These are phyloP conservation scores for Tribolium freemani DNA, from an alignment of 2,888 invertebrate genomes.

Conservation along the genomic window DNA sequence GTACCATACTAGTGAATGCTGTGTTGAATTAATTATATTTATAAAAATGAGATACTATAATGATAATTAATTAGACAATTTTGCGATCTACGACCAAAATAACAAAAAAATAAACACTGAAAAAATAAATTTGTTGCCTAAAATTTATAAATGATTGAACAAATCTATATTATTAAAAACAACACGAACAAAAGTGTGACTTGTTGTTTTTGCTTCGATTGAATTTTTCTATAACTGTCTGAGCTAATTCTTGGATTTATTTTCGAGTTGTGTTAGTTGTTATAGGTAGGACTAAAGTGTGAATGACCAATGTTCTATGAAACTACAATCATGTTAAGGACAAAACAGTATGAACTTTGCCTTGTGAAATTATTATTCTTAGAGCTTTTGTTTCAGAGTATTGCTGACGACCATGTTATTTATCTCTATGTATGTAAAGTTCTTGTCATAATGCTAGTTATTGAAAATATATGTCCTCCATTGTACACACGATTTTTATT, in stretches of 20 bases:
- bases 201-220: conserved; percentile 35
- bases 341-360: conserved; percentile 58
- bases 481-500: conserved; percentile 55
- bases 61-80: conserved; percentile 37
- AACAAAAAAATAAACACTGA: conserved; percentile 17
- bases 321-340: conserved; percentile 61
- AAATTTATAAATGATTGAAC: conserved; percentile 31
- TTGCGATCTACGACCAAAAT: conserved; percentile 43
- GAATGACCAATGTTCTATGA: conserved; percentile 58
- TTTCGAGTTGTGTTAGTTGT: conserved; percentile 41
- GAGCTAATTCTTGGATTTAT: conserved; percentile 35
- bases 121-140: conserved; percentile 39
- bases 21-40: conserved; percentile 49
- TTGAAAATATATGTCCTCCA: conserved; percentile 67
- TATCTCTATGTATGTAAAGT: conserved; percentile 64
- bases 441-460: conserved; percentile 64
- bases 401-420: conserved; percentile 62
- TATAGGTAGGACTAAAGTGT: conserved; percentile 43
- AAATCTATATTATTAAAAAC: conserved; percentile 30
- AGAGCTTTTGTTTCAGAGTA: conserved; percentile 60
- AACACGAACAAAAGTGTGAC: conserved; percentile 29
- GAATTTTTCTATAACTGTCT: conserved; percentile 36
- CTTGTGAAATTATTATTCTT: conserved; percentile 58
- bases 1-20: conserved; percentile 43
- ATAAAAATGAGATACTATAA: conserved; percentile 40